These are phyloP conservation scores for Schizaphis graminum DNA, from an alignment of 2,888 invertebrate genomes.

Conservation along the genomic window DNA sequence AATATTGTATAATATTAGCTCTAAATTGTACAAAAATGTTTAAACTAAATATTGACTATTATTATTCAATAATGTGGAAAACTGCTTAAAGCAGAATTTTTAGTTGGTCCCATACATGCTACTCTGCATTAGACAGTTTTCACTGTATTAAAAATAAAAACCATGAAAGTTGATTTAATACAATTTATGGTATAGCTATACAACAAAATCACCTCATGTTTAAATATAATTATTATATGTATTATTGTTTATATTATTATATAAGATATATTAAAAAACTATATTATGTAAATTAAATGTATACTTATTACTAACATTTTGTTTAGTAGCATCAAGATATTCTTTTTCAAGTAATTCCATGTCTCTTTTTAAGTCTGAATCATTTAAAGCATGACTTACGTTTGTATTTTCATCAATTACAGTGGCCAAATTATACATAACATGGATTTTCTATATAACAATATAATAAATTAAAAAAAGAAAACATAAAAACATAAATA, in stretches of 20 bases:
- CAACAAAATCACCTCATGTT: background rate
- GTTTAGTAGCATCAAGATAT: slow-evolving; percentile 73
- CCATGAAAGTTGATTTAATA: background rate
- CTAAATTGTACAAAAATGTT: too few species aligned
- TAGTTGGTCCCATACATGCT: too few species aligned
- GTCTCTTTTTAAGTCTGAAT: slow-evolving; percentile 73
- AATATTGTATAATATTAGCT: too few species aligned
- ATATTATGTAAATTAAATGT: background rate
- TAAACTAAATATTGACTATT: too few species aligned
- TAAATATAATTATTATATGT: too few species aligned
- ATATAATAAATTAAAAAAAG: background rate
- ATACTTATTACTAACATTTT: slow-evolving; percentile 66
- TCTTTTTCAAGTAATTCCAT: slow-evolving; percentile 74
- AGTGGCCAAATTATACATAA: slow-evolving; percentile 76
- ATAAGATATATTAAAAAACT: background rate
- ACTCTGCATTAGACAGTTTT: too few species aligned
- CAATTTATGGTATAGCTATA: background rate
- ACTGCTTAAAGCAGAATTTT: too few species aligned
- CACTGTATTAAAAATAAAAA: too few species aligned
- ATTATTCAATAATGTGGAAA: too few species aligned
- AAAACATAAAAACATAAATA: slow-evolving; percentile 9
- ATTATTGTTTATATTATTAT: background rate
- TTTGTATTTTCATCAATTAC: slow-evolving; percentile 72
- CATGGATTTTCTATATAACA: slow-evolving; percentile 75
- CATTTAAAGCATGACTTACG: slow-evolving; percentile 73